Base-by-base conservation (phyloP, 2,888 invertebrate species). In the Drosophila kokeensis region DNA sequence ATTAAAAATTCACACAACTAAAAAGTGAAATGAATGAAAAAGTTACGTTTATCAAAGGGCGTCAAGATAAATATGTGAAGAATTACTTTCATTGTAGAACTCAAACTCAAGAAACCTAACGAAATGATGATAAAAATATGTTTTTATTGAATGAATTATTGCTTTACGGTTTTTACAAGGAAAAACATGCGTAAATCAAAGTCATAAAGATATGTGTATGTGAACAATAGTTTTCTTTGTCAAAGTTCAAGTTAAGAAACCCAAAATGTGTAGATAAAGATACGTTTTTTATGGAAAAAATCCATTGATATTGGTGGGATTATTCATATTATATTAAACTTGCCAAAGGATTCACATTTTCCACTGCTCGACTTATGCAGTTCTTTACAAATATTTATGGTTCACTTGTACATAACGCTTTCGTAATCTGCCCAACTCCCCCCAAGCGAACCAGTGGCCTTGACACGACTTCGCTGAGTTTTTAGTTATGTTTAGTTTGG, bases 401-500 rank as follows among this genome's bases (percentile, higher is more conserved):
- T n/a, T 8, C 27, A 27, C 36, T 55, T 40, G 57, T 30, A 42
- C 40, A 48, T 30, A 42, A 29, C 30, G 34, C 49, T 52, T 54
- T 38, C 38, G 45, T 53, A 48, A 57, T 69, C 55, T 13, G 40
- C 21, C n/a, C 38, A 13, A 7, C 27, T 7, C 3, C 7, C 15
- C 6, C 11, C 27, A 45, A 24, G 15, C 15, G 15, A 15, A 3
- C 0, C 7, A n/a, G 60, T 77, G 77, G 58, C 77, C 81, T 77
- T 77, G 77, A 80, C 81, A 80, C 59, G 27, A n/a, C 38, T 30
- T 24, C 21, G 11, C 8, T 1, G 40, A 36, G 42, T 38, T 59
- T 58, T 53, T 45, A 61, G 80, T 62, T 79, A 62, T 75, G 64
- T 61, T 76, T 63, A 55, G 64, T 58, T 75, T 62, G 53, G 53